A percentile compares a stretch with the other conserved stretches of the same genome.
Conservation (phyloP, 2,888 invertebrate genomes). For the Apodemia hepburni region DNA sequence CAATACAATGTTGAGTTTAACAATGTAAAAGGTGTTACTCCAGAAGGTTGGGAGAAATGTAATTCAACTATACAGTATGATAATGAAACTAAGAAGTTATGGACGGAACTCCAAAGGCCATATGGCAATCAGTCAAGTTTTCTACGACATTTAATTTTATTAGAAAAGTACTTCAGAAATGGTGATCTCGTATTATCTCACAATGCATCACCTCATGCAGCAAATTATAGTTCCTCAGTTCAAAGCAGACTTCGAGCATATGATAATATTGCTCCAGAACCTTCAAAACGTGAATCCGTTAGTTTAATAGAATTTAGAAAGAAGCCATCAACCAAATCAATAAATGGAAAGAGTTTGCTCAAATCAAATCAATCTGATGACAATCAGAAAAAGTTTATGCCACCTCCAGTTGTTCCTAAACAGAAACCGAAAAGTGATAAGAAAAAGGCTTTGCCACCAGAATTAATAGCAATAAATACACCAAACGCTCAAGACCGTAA, state of each 20-base stretch:
- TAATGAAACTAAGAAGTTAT: conserved; percentile 88
- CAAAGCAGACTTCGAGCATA: conserved; percentile 89
- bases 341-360: conserved; percentile 68
- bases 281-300: conserved; percentile 52
- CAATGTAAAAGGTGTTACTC: conserved; percentile 85
- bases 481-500: conserved; percentile 65
- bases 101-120: conserved; percentile 91
- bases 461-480: conserved; percentile 80
- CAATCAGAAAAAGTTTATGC: conserved; percentile 58
- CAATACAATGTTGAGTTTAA: conserved; percentile 88
- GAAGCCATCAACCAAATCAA: conserved; percentile 56
- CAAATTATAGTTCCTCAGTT: conserved; percentile 89
- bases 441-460: conserved; percentile 74
- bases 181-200: conserved; percentile 88
- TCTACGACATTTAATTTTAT: conserved; percentile 87
- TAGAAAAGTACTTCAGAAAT: conserved; percentile 91
- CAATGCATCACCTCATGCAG: conserved; percentile 86
- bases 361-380: conserved; percentile 57
- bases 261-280: conserved; percentile 78
- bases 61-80: conserved; percentile 90
- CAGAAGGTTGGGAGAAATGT: conserved; percentile 92
- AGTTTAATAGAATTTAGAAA: conserved; percentile 69
- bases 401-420: conserved; percentile 52
- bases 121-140: conserved; percentile 94
- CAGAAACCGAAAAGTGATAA: conserved; percentile 46